phyloP scores from a whole-genome alignment of 30 jellyfish, hydroid and myxozoan species.

The Euphysa ruthae region DNA sequence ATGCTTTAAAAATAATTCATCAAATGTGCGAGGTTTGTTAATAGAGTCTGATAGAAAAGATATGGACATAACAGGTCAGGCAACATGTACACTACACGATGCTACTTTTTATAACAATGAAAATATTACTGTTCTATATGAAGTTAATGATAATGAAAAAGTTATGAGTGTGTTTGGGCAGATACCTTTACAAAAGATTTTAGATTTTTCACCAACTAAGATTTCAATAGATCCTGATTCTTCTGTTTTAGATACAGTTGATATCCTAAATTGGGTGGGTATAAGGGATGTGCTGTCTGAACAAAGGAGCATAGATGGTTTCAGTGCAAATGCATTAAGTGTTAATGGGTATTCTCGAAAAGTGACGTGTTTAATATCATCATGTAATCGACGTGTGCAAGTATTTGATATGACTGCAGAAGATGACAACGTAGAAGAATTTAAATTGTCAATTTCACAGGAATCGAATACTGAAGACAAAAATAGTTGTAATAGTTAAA shows the following conservation, averaged over 20 bases:
- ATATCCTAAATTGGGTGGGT: too few species aligned
- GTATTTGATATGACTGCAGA: constrained; percentile 21
- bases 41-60: neutral
- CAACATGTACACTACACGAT: neutral
- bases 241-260: constrained; percentile 7
- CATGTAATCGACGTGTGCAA: constrained; percentile 26
- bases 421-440: constrained; percentile 20
- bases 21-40: neutral
- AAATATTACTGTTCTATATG: neutral
- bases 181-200: neutral
- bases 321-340: neutral
- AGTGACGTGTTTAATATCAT: constrained; percentile 11
- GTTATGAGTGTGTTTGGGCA: constrained; percentile 10
- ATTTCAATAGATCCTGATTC: neutral
- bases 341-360: constrained; percentile 24
- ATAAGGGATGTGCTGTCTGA: neutral
- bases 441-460: too few species aligned
- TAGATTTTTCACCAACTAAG: neutral
- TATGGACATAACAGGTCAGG: neutral
- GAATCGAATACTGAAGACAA: too few species aligned
- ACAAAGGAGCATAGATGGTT: constrained; percentile 15
- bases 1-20: neutral
- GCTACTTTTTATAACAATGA: constrained; percentile 20
- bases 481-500: too few species aligned
- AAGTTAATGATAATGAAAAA: constrained; percentile 1